phyloP scores from a whole-genome alignment of 2,113 vertebrate genomes.

The Pachypanchax playfairii region DNA sequence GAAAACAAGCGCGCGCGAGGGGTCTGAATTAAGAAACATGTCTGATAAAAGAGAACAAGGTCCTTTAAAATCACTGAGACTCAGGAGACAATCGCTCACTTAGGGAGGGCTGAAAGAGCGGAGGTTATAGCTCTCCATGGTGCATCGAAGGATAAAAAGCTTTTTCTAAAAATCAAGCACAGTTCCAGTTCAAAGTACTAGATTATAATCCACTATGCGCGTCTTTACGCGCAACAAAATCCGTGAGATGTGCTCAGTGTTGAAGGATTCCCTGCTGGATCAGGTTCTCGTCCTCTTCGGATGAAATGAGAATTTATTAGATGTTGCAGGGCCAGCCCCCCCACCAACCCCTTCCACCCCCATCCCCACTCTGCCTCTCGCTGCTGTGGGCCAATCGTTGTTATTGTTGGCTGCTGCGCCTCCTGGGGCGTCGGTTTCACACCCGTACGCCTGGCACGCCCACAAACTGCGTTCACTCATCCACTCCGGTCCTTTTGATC shows the following conservation, averaged over 20 bases:
- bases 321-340: constrained; percentile 19
- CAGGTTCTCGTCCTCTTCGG: constrained; percentile 26
- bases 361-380: constrained; percentile 20
- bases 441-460: constrained; percentile 47
- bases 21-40: constrained; percentile 19
- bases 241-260: neutral
- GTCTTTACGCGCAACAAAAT: constrained; percentile 27
- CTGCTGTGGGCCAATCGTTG: constrained; percentile 67
- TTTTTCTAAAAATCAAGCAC: constrained; percentile 15
- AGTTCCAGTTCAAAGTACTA: neutral
- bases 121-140: constrained; percentile 39
- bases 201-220: neutral
- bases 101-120: constrained; percentile 5
- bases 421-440: constrained; percentile 55
- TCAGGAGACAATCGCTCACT: neutral
- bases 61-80: constrained; percentile 17
- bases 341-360: constrained; percentile 18
- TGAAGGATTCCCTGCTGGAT: constrained; percentile 16
- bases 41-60: constrained; percentile 25
- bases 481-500: constrained; percentile 51
- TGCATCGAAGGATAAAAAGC: neutral
- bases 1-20: neutral
- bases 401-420: constrained; percentile 57
- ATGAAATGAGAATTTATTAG: constrained; percentile 67
- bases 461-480: constrained; percentile 22